Evolutionary conservation across 37 sponge, comb jelly and placozoan genomes (phyloP).

Genomic region (Amphimedon queenslandica): DNA sequence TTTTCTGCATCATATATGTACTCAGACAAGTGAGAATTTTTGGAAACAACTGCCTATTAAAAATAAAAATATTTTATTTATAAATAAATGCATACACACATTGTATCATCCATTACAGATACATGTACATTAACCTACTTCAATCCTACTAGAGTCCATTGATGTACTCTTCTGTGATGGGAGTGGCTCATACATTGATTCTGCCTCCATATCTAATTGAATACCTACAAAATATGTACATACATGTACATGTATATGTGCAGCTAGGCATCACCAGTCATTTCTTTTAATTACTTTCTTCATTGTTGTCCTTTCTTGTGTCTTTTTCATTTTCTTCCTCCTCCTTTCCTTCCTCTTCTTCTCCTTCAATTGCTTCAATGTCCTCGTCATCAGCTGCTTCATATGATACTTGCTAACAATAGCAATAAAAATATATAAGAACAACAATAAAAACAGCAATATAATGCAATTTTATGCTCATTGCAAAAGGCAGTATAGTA

Average conservation of each 20-base stretch:
- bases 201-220: not conserved
- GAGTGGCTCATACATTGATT: not conserved
- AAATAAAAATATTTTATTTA: not conserved
- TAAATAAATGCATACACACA: not conserved
- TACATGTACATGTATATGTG: not conserved
- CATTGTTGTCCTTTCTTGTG: conserved; percentile 20
- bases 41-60: conserved; percentile 37
- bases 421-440: too few relatives aligned
- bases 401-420: too few relatives aligned
- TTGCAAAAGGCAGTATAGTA: too few relatives aligned
- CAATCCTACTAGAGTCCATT: not conserved
- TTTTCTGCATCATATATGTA: conserved; percentile 74
- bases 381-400: conserved; percentile 44
- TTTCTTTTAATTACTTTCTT: too few relatives aligned
- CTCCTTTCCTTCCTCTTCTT: conserved; percentile 44
- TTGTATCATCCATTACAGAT: not conserved
- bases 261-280: not conserved
- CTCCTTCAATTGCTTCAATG: conserved; percentile 39
- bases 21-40: conserved; percentile 27
- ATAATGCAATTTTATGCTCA: too few relatives aligned
- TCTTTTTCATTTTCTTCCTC: conserved; percentile 29
- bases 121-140: not conserved
- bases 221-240: not conserved
- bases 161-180: too few relatives aligned
- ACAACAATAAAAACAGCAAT: too few relatives aligned